Conservation (phyloP, 1,140 invertebrate genomes). For the Nephila pilipes region DNA sequence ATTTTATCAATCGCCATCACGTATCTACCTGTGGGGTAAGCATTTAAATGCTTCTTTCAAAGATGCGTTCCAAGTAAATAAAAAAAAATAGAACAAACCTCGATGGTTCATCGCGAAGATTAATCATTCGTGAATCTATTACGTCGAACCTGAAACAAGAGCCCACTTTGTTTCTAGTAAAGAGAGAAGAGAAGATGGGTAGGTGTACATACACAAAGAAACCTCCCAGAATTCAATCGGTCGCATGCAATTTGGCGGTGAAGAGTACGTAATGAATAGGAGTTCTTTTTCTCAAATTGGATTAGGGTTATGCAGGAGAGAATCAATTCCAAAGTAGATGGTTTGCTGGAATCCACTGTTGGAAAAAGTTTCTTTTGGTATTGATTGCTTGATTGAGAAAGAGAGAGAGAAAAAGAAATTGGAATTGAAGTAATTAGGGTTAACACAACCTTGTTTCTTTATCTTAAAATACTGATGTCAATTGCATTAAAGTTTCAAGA, state of each 20-base stretch:
- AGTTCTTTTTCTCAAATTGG: conserved; percentile 40
- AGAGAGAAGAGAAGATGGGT: too few relatives aligned
- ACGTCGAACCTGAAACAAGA: background rate
- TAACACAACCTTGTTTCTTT: background rate
- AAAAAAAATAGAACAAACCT: background rate
- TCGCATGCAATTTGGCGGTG: background rate
- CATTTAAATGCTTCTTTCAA: background rate
- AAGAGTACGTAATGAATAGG: conserved; percentile 40
- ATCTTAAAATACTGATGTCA: background rate
- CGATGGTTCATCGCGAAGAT: conserved; percentile 16
- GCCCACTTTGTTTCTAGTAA: background rate
- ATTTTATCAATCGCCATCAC: background rate
- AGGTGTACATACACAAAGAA: background rate
- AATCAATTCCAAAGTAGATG: background rate
- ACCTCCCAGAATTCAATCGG: conserved; percentile 32
- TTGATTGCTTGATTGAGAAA: background rate
- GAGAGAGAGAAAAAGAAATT: background rate
- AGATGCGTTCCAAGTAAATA: background rate
- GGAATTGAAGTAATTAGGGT: background rate
- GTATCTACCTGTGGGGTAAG: background rate
- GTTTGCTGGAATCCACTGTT: background rate
- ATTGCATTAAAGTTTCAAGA: background rate
- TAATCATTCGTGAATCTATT: conserved; percentile 29
- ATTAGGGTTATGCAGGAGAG: conserved; percentile 37
- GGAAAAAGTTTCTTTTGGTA: background rate